Evolutionary conservation across 2,113 vertebrate genomes (phyloP).

Genomic region (Azemiops feae): DNA sequence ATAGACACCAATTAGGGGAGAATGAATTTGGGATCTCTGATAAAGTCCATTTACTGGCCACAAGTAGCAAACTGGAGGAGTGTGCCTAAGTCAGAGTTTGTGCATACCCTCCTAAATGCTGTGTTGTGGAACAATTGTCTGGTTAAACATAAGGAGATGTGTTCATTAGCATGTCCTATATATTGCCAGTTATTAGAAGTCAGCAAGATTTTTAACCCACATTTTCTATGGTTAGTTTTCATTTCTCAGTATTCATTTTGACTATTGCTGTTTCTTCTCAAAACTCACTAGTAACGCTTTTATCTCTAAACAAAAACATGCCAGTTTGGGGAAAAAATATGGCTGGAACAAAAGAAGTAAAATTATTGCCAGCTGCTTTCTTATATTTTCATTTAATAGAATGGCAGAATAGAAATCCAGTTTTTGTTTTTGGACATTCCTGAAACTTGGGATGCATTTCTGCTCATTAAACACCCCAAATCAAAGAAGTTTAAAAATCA

Average conservation of each 20-base stretch:
- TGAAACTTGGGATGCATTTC: conserved; percentile 4
- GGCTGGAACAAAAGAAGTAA: background rate
- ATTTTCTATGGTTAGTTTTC: background rate
- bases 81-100: background rate
- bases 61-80: background rate
- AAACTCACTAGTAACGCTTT: background rate
- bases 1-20: background rate
- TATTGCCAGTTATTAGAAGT: background rate
- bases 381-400: background rate
- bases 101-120: background rate
- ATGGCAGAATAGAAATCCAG: background rate
- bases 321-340: background rate
- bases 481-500: background rate
- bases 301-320: background rate
- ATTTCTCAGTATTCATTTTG: background rate
- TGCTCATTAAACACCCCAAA: conserved; percentile 21
- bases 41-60: background rate
- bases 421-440: background rate
- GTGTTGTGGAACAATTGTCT: background rate
- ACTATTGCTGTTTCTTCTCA: background rate
- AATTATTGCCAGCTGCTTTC: background rate
- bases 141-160: background rate
- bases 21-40: background rate
- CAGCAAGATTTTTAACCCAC: background rate
- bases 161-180: background rate